Conservation (phyloP, 2,113 vertebrate species). For the Petromus typicus region DNA sequence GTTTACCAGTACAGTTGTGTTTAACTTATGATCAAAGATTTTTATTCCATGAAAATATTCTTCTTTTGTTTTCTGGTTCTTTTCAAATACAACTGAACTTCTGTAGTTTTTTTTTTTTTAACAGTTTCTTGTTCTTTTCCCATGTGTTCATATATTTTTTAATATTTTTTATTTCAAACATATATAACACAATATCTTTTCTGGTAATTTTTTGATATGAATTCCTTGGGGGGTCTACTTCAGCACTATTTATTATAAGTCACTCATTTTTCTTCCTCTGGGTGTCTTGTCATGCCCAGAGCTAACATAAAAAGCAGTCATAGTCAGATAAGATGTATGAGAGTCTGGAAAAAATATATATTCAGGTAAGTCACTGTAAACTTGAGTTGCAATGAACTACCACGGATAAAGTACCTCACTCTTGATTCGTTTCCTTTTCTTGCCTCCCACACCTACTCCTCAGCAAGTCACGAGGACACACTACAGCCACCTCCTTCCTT, state of each 20-base stretch:
- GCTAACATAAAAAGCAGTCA: background rate
- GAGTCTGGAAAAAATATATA: background rate
- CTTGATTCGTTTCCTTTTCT: background rate
- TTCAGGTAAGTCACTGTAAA: background rate
- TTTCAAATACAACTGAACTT: background rate
- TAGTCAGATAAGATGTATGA: background rate
- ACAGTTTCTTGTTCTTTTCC: background rate
- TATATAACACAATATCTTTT: background rate
- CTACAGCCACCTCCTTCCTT: background rate
- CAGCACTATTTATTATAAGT: background rate
- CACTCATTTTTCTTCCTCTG: background rate
- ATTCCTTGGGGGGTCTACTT: background rate
- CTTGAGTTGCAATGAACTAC: too few relatives aligned
- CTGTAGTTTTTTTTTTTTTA: background rate
- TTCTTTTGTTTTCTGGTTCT: background rate
- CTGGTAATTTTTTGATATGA: background rate
- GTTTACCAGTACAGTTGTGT: background rate
- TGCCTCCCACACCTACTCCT: background rate
- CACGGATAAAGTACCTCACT: background rate
- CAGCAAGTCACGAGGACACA: background rate
- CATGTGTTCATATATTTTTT: background rate
- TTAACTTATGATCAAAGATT: background rate
- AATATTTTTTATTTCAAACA: constrained; percentile 1
- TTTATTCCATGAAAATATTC: background rate
- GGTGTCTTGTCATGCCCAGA: background rate